Percentiles rank a stretch among this genome's conserved stretches.
Evolutionary conservation across 1,140 invertebrate species (phyloP).

Genomic region (Tribolium madens): DNA sequence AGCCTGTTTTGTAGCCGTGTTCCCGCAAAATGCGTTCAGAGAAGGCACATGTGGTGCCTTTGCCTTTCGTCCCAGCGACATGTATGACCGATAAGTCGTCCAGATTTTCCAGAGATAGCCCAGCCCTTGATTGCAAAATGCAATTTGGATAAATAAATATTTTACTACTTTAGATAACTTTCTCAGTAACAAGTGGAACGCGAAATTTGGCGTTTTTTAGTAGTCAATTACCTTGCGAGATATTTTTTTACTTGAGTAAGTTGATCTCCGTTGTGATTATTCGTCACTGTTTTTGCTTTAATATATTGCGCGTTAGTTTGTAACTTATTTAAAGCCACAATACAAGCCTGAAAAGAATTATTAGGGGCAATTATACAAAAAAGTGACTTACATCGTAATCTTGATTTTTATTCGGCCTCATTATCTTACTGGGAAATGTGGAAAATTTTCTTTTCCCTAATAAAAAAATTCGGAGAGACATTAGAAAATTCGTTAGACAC

Average conservation of each 20-base stretch:
- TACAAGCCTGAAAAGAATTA: constrained; percentile 55
- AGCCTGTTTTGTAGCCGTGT: constrained; percentile 91
- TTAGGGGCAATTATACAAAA: neutral
- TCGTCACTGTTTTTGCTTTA: constrained; percentile 49
- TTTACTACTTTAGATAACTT: constrained; percentile 9
- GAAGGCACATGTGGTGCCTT: constrained; percentile 94
- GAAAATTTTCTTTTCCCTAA: neutral
- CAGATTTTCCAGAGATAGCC: constrained; percentile 74
- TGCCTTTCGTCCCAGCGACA: constrained; percentile 96
- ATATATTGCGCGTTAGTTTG: constrained; percentile 63
- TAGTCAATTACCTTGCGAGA: constrained; percentile 54
- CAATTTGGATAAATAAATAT: constrained; percentile 33
- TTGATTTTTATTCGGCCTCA: neutral
- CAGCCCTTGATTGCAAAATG: constrained; percentile 67
- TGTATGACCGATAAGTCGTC: constrained; percentile 89
- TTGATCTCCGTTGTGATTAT: constrained; percentile 48
- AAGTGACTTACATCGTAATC: constrained; percentile 18
- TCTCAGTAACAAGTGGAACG: constrained; percentile 9
- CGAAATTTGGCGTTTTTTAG: neutral
- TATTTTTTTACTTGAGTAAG: constrained; percentile 57
- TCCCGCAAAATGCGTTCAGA: constrained; percentile 89
- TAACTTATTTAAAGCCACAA: constrained; percentile 59
- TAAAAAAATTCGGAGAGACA: constrained; percentile 13
- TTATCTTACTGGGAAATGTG: neutral
- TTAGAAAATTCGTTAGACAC: constrained; percentile 4